These are phyloP conservation scores for Brenthis daphne DNA, from an alignment of 2,888 invertebrate genomes.

Conservation along the genomic window DNA sequence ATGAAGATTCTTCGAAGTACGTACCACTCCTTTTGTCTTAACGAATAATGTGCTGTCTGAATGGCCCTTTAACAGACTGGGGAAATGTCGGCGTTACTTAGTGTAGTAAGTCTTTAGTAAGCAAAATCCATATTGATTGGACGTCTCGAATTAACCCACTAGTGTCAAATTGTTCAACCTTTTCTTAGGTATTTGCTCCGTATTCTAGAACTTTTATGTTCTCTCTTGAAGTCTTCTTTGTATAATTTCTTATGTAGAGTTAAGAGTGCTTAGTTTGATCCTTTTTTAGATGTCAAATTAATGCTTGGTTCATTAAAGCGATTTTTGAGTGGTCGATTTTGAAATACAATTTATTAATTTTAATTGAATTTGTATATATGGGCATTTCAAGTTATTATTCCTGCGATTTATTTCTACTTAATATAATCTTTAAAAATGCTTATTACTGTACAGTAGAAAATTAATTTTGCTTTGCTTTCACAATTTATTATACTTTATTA, in stretches of 20 bases:
- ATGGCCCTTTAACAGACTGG: conserved; percentile 43
- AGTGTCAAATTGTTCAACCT: conserved; percentile 30
- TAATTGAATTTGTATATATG: too few species aligned
- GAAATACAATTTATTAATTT: too few species aligned
- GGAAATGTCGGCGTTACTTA: conserved; percentile 42
- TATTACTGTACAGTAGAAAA: too few species aligned
- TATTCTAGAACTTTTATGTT: not conserved
- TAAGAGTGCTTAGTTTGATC: not conserved
- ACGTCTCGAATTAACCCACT: conserved; percentile 34
- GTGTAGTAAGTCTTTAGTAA: conserved; percentile 37
- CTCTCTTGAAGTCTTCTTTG: not conserved
- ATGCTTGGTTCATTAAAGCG: too few species aligned
- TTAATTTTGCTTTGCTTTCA: too few species aligned
- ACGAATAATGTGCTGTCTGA: conserved; percentile 41
- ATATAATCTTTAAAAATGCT: too few species aligned
- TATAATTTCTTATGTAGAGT: not conserved
- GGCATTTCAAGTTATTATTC: too few species aligned
- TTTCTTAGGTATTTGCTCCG: conserved; percentile 28
- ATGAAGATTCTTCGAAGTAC: conserved; percentile 20
- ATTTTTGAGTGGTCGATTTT: too few species aligned
- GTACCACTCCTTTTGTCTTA: conserved; percentile 40
- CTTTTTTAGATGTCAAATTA: too few species aligned
- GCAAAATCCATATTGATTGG: conserved; percentile 39
- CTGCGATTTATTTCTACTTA: too few species aligned
- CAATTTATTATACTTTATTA: too few species aligned